Base-by-base conservation (phyloP, 2,888 invertebrate species). In the Polia nebulosa region DNA sequence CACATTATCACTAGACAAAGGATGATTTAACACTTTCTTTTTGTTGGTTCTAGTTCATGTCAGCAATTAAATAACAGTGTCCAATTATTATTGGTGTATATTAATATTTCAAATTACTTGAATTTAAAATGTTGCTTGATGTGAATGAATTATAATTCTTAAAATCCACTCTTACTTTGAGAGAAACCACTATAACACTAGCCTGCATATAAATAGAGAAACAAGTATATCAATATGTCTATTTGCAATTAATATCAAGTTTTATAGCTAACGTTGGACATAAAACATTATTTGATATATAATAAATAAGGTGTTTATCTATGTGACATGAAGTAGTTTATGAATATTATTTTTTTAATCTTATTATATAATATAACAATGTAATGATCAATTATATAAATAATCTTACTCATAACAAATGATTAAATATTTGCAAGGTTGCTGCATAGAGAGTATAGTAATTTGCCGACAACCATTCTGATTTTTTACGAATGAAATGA, bases 311-410 rank as follows among this genome's bases (percentile, higher is more conserved):
- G 39, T 74, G 27, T 56, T 41, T 34, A 56, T 34, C 29, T 55
- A 39, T 60, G 62, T 25, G 44, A 75, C 61, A 78, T 58, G 52
- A 32, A 57, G 22, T 51, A 41, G 34, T 66, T 72, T 32, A 59
- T 62, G 47, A 49, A 76, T 62, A 45, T 27, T 27, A 3, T 41
- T 70, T 65, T 29, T 64, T 51, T 67, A 82, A 67, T 65, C 61
- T 68, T 82, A 80, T 72, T 76, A 76, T 47, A 56, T 80, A 80
- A 76, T 47, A 56, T 80, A 80, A 76, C 70, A 80, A 76, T 71
- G 29, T 68, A 60, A 65, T 68, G 45, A 80, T 82, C 62, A 72
- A 63, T 52, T 66, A 64, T 53, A 63, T 73, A 47, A 62, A 61
- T 57, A 56, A 34, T 65, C 74, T 47, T 76, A 73, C 36, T 41